Base-by-base conservation (phyloP, 1,140 invertebrate genomes). In the Drosophila bifasciata region DNA sequence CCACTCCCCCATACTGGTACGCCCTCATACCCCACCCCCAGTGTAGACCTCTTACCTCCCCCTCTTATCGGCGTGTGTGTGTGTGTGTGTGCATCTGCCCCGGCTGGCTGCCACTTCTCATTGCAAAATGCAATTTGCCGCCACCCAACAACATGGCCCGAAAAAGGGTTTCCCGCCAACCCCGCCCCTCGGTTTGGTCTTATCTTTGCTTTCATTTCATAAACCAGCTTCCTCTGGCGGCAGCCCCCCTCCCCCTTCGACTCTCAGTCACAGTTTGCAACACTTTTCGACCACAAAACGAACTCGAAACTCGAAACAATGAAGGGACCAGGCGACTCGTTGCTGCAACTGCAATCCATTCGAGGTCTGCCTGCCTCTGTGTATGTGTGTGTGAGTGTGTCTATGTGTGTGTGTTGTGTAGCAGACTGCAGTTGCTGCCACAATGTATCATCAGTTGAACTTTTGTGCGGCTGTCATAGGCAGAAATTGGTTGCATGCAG, bases 171-270 rank as follows among this genome's bases (percentile, higher is more conserved):
- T 76, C 61, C 45, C 36, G 25, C 62, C 36, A 39, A 5, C 19
- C 63, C 39, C 52, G 51, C 56, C 48, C 50, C 71, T 58, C 75
- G 44, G 23, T 75, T 46, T 49, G 46, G 61, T 70, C 83, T 88
- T 86, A 88, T 88, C 81, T 86, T 86, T 86, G 81, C 83, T 81
- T 86, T 85, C 83, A 81, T 86, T 86, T 81, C 83, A 86, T 86
- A 86, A 86, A 86, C 81, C 83, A 70, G 61, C 61, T 69, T 46
- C 61, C 70, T 50, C 62, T 15, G 17, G 28, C 68, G 17, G 13
- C 66, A 16, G 1, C 25, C 17, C 19, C 15, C 1, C 41, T n/a
- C 21, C 16, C 16, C 32, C 62, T 46, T 19, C 57, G 67, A 36
- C 32, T 75, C 60, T 73, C 79, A 76, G 81, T 88, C 79, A 86